A percentile compares a stretch with the other conserved stretches of the same genome.
Conservation (phyloP, 1,140 invertebrate species). For the Hyles vespertilio region DNA sequence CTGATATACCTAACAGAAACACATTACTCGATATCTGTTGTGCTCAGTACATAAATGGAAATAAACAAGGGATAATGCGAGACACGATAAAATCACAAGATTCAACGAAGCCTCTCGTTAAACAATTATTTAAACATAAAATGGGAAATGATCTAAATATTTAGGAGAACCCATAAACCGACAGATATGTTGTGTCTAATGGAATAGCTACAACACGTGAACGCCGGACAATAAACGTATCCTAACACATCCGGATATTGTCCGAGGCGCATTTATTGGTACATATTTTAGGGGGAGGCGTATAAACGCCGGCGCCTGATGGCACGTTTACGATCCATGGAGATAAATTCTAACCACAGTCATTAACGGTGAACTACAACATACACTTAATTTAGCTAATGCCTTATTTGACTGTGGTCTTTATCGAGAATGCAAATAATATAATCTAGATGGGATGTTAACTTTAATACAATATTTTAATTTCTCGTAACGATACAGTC, state of each 20-base stretch:
- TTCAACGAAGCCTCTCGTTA: too few species aligned
- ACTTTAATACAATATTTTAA: too few species aligned
- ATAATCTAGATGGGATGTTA: too few species aligned
- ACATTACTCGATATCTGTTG: slow-evolving; percentile 14
- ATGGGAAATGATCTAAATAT: too few species aligned
- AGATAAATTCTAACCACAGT: slow-evolving; percentile 20
- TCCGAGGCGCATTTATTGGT: slow-evolving; percentile 56
- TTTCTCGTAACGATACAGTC: too few species aligned
- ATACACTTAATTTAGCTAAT: background rate
- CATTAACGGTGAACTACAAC: background rate
- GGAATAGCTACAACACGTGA: slow-evolving; percentile 33
- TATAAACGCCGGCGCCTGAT: slow-evolving; percentile 14
- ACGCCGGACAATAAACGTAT: slow-evolving; percentile 57
- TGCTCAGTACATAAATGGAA: background rate
- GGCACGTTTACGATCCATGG: slow-evolving; percentile 39
- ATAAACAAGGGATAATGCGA: background rate
- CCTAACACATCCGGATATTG: slow-evolving; percentile 55
- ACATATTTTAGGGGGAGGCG: slow-evolving; percentile 52
- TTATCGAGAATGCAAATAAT: too few species aligned
- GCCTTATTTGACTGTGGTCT: too few species aligned
- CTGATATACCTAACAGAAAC: slow-evolving; percentile 23
- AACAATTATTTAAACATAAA: too few species aligned
- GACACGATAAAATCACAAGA: too few species aligned
- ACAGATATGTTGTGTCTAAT: too few species aligned
- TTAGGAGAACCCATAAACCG: too few species aligned